phyloP scores from a whole-genome alignment of 2,888 invertebrate species.

The Euproctis similis region DNA sequence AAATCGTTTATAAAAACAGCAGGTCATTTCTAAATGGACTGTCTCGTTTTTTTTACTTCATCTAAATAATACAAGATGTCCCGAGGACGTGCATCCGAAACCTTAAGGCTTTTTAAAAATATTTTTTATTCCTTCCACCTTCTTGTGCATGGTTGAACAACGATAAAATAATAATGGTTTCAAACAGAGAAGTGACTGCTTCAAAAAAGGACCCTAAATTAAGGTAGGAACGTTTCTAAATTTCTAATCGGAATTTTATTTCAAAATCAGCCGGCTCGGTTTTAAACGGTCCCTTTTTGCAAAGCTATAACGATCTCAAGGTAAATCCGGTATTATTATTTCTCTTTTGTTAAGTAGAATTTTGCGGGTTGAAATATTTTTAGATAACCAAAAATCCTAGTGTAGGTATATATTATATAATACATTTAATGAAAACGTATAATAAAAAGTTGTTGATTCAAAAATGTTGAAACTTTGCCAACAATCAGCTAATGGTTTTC shows the following conservation, averaged over 20 bases:
- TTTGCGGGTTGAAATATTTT: too few species aligned
- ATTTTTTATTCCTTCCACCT: slow-evolving; percentile 55
- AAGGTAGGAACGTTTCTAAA: slow-evolving; percentile 55
- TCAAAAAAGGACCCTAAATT: slow-evolving; percentile 57
- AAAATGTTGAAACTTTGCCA: too few species aligned
- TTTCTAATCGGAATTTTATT: slow-evolving; percentile 67
- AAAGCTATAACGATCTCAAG: slow-evolving; percentile 57
- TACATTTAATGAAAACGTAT: too few species aligned
- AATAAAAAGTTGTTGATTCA: too few species aligned
- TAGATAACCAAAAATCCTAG: too few species aligned
- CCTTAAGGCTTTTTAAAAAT: slow-evolving; percentile 54
- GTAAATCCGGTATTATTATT: slow-evolving; percentile 45
- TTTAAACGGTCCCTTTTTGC: slow-evolving; percentile 57
- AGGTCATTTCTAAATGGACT: slow-evolving; percentile 72
- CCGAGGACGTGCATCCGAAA: slow-evolving; percentile 72
- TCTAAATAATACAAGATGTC: slow-evolving; percentile 55
- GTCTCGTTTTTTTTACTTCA: slow-evolving; percentile 72
- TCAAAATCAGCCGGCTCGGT: slow-evolving; percentile 48
- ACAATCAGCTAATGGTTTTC: too few species aligned
- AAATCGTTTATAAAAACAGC: slow-evolving; percentile 73
- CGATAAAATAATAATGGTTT: slow-evolving; percentile 69
- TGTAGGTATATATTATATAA: too few species aligned
- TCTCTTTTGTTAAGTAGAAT: too few species aligned
- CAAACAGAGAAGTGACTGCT: slow-evolving; percentile 35
- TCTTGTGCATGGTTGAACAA: slow-evolving; percentile 58